A percentile compares a stretch with the other conserved stretches of the same genome.
Evolutionary conservation across 2,797 vertebrate genomes (phyloP).

Genomic region (Myotis planiceps): DNA sequence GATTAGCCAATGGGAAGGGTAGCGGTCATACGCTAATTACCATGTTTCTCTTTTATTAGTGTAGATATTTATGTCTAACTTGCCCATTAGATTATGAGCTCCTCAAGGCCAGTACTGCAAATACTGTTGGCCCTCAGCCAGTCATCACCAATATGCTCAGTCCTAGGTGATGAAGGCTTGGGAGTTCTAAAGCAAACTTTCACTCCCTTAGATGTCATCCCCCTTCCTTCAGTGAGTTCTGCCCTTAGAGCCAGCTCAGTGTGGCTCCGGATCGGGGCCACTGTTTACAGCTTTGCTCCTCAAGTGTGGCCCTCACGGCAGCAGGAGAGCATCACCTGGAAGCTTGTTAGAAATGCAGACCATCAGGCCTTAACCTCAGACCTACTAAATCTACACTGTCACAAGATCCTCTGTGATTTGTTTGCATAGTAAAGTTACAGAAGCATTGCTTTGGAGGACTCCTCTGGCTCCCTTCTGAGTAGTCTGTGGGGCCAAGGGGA

Average conservation of each 20-base stretch:
- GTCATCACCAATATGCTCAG: not conserved
- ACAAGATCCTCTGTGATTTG: not conserved
- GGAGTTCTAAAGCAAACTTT: not conserved
- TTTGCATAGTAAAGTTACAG: not conserved
- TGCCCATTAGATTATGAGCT: not conserved
- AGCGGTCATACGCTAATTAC: too few relatives aligned
- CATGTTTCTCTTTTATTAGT: too few relatives aligned
- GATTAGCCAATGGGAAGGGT: too few relatives aligned
- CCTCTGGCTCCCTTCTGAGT: not conserved
- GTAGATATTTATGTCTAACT: not conserved
- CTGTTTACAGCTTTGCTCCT: not conserved
- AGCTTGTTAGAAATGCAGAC: not conserved
- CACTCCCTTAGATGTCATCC: not conserved
- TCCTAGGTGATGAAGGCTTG: not conserved
- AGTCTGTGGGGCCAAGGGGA: not conserved
- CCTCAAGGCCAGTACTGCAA: not conserved
- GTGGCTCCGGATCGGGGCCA: not conserved
- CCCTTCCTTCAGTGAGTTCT: not conserved
- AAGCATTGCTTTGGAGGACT: not conserved
- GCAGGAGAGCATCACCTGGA: not conserved
- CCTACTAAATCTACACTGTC: not conserved
- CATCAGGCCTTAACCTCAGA: not conserved
- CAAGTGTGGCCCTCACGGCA: not conserved
- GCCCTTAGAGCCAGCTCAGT: not conserved
- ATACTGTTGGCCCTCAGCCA: not conserved